Evolutionary conservation across 2,888 invertebrate genomes (phyloP), one percentile per base, ranked within the genome.

Genomic region (Drosophila atroscutellata): DNA sequence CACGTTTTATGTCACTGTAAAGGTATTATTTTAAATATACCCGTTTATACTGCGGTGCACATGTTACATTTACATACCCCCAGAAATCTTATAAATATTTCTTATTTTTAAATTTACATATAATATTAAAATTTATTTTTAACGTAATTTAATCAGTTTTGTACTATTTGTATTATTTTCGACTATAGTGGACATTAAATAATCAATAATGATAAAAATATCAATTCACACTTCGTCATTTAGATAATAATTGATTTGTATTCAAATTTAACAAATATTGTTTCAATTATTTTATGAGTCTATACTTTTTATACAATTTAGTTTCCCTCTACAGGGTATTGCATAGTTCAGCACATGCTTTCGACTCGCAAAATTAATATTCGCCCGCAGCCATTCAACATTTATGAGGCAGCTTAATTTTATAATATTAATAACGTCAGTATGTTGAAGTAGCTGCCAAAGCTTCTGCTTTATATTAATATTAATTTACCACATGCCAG

Each of bases 371-470:
- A 37, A 66, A 64, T 72, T 79, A 72, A 75, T 78, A 75, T 78
- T 61, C 72, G 59, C 24, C 36, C 65, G 61, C 50, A 57, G 59
- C 51, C 75, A 68, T 77, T 78, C 36, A 67, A 67, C 61, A 68
- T 78, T 78, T 72, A 78, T 58, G 77, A 75, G 72, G 26, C 56
- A 79, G 57, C 47, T 75, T 78, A 75, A 60, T 66, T 75, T 71
- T 58, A 61, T 75, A 67, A 55, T 67, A 78, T 71, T 75, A 75
- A 78, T 78, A 71, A 71, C 47, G 65, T 8, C 39, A 47, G 68
- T 15, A 24, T 26, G 60, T 51, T 58, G 42, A 70, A 74, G 73
- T 55, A 36, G 52, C 74, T 62, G 65, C 39, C 56, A 70, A 57
- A 56, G 50, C 37, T 64, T 26, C 47, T 72, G 60, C 64, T 55